Base-by-base conservation (phyloP, 1,140 invertebrate genomes). In the Caenorhabditis remanei region DNA sequence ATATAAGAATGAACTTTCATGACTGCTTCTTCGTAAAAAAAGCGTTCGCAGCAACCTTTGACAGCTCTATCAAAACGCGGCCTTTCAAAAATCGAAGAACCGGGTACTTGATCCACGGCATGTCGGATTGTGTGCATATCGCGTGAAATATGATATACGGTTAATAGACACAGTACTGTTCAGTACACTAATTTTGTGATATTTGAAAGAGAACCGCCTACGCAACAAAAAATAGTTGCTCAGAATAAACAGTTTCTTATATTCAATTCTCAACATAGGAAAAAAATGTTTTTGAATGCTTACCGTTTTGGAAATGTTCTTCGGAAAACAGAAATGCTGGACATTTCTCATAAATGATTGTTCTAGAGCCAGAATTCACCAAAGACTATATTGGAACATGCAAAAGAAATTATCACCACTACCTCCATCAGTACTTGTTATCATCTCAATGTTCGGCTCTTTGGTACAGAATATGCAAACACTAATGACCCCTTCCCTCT, bases 91-190 rank as follows among this genome's bases (percentile, higher is more conserved):
- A 0, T 21, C 40, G 13, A 24, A 71, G 53, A 50, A 24, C 65
- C 40, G 65, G 71, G 71, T 79, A 53, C 71, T 21, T 79, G 65
- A 71, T 71, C 65, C 65, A 14, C 46, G 13, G 6, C 11, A 43
- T 24, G 9, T 24, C 6, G n/a, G 9, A 50, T 50, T 79, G 71
- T 79, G 46, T 79, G 40, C 46, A 48, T 79, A 19, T 79, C 14
- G 71, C 71, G 71, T 79, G 71, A 79, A 79, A 79, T 79, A 24
- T n/a, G 71, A 79, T 79, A 7, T 50, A 14, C 21, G 43, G 13
- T 11, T 43, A 32, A 50, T 46, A 14, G 5, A 24, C 11, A 24
- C 32, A 46, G 11, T 14, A 24, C 46, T 24, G 71, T 79, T 53
- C 21, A 50, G 46, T 24, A 21, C 7, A 9, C 43, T 46, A 13